Evolutionary conservation across 2,797 vertebrate species (phyloP).

Genomic region (Neoniphon sammara): DNA sequence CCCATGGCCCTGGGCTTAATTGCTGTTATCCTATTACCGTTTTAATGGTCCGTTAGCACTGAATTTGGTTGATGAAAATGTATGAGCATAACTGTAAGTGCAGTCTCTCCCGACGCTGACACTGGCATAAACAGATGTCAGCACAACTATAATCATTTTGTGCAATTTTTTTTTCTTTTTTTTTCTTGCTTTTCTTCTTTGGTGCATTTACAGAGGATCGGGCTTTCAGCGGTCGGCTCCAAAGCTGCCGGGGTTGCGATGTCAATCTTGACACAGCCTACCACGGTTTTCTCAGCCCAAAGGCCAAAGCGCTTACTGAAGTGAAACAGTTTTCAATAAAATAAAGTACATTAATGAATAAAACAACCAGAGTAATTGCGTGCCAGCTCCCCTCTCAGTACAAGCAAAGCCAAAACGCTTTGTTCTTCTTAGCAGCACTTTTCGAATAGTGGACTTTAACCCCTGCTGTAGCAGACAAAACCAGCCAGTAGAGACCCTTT

Average conservation of each 20-base stretch:
- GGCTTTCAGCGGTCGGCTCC: slow-evolving; percentile 30
- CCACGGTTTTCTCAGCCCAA: slow-evolving; percentile 46
- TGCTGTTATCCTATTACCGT: slow-evolving; percentile 68
- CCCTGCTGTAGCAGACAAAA: slow-evolving; percentile 56
- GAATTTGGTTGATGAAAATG: slow-evolving; percentile 65
- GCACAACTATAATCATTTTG: slow-evolving; percentile 19
- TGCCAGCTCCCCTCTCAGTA: slow-evolving; percentile 27
- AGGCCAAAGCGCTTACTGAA: slow-evolving; percentile 55
- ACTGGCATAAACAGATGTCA: slow-evolving; percentile 54
- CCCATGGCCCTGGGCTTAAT: slow-evolving; percentile 60
- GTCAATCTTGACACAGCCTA: slow-evolving; percentile 65
- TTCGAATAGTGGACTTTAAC: slow-evolving; percentile 53
- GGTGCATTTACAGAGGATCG: slow-evolving; percentile 40
- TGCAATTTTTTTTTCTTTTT: slow-evolving; percentile 22
- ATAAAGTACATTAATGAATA: slow-evolving; percentile 63
- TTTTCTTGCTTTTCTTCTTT: slow-evolving; percentile 18
- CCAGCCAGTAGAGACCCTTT: slow-evolving; percentile 47
- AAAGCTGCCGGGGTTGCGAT: slow-evolving; percentile 58
- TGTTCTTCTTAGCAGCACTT: slow-evolving; percentile 39
- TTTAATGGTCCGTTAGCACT: slow-evolving; percentile 68
- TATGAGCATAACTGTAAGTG: slow-evolving; percentile 50
- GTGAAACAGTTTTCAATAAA: slow-evolving; percentile 62
- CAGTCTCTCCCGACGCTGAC: slow-evolving; percentile 38
- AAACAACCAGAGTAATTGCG: slow-evolving; percentile 55
- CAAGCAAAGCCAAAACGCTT: slow-evolving; percentile 42